Evolutionary conservation across 2,113 vertebrate species (phyloP), one percentile per base, ranked within the genome.

Genomic region (Uropsilus gracilis): DNA sequence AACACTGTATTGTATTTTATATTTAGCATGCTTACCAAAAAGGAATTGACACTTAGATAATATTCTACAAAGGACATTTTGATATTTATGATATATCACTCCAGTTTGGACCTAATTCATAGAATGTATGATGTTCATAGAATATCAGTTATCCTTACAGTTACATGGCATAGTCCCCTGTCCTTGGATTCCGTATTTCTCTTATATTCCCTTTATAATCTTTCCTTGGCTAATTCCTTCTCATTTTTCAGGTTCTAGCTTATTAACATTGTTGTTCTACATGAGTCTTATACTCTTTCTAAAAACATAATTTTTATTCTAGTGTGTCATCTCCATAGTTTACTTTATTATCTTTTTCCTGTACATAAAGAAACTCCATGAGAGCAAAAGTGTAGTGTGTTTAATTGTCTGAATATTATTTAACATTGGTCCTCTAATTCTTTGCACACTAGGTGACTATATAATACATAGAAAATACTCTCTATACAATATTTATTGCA

Each of bases 1-100:
- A 73, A 20, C 17, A 24, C 32, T 46, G 55, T 28, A 20, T 91
- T 91, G 48, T 82, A 42, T 86, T 91, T 87, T 82, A 80, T 86
- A 75, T 91, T 86, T 75, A 81, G 32, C 48, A 24, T 73, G 46
- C n/a, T 81, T 82, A 91, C 28, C 48, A 50, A 57, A 91, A 82
- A 57, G 59, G 68, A 86, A 91, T 68, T 18, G 11, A 39, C 81
- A 59, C 26, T 81, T 94, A 81, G 20, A 26, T 87, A 55, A n/a
- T 66, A 26, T 68, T 81, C 32, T 73, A 48, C 72, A 94, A 73
- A 86, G 30, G 73, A 55, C 26, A 39, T 59, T 88, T 82, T 94
- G 46, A 17, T 83, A 82, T 48, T 18, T 83, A 7, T 76, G 61
- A 42, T 69, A 42, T 77, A 20, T 66, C 18, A 53, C 22, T 94